Conservation (phyloP, 2,888 invertebrate species). For the Liposcelis brunnea region DNA sequence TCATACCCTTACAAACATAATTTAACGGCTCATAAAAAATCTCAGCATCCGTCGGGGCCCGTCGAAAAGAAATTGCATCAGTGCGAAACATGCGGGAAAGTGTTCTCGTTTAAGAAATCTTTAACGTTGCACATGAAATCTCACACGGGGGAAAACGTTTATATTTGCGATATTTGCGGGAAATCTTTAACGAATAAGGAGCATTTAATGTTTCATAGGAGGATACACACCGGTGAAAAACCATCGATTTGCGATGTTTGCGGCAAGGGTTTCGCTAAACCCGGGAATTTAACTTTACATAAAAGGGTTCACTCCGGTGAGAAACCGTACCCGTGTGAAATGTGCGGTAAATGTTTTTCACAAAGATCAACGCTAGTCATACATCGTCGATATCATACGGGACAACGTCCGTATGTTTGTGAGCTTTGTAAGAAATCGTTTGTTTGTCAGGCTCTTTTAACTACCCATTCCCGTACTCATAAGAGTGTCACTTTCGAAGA, state of each 20-base stretch:
- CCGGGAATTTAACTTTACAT: conserved; percentile 10
- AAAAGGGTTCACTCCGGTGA: conserved; percentile 8
- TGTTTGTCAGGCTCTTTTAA: conserved; percentile 18
- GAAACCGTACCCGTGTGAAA: conserved; percentile 7
- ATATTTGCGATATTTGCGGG: conserved; percentile 41
- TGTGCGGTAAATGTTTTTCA: conserved; percentile 8
- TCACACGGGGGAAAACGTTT: conserved; percentile 32
- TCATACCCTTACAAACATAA: conserved; percentile 13
- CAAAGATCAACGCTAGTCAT: conserved; percentile 5
- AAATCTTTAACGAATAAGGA: conserved; percentile 34
- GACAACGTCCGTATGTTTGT: conserved; percentile 29
- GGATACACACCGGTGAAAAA: conserved; percentile 37
- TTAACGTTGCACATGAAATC: conserved; percentile 25
- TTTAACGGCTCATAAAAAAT: conserved; percentile 13
- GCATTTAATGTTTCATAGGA: conserved; percentile 34
- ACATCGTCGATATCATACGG: conserved; percentile 27
- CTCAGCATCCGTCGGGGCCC: conserved; percentile 9
- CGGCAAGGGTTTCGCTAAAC: conserved; percentile 22
- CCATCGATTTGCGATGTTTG: conserved; percentile 32
- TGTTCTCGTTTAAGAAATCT: conserved; percentile 24
- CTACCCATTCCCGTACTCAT: conserved; percentile 14
- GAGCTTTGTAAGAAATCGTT: conserved; percentile 22
- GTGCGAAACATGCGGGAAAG: conserved; percentile 32
- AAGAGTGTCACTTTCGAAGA: neutral
- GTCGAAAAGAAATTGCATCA: conserved; percentile 15